These are phyloP conservation scores for Thera obeliscata DNA, from an alignment of 2,888 invertebrate genomes.

Conservation along the genomic window DNA sequence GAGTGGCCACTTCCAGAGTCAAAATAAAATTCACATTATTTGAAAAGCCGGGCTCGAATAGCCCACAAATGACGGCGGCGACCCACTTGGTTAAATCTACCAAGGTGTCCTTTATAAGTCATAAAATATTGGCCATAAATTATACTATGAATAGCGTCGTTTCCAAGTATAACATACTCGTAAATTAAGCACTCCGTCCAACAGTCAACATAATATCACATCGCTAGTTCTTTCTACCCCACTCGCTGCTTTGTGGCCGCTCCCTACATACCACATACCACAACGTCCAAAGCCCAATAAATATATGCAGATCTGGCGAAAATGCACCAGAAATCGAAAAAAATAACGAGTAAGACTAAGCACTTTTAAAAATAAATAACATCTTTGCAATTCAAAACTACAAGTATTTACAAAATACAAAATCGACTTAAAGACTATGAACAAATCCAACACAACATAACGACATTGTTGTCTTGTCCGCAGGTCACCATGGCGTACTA, in stretches of 20 bases:
- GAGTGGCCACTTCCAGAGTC: too few relatives aligned
- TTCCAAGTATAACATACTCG: too few relatives aligned
- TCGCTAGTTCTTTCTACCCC: too few relatives aligned
- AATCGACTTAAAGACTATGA: not conserved
- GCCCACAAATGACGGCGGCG: not conserved
- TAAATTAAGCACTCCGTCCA: too few relatives aligned
- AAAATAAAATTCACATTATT: not conserved
- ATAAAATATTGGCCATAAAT: constrained; percentile 4
- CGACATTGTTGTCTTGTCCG: constrained; percentile 42
- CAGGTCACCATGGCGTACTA: constrained; percentile 72
- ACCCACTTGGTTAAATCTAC: not conserved
- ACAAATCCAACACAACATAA: not conserved
- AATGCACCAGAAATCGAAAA: not conserved
- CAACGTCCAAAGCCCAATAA: not conserved
- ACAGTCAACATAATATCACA: too few relatives aligned
- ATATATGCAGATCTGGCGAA: not conserved
- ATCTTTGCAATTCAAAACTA: not conserved
- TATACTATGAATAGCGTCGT: constrained; percentile 2
- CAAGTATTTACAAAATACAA: not conserved
- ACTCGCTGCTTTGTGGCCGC: too few relatives aligned
- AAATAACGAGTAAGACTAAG: too few relatives aligned
- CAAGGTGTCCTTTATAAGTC: not conserved
- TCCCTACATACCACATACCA: too few relatives aligned
- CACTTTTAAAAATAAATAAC: not conserved
- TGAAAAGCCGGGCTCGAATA: not conserved